Percentiles rank a stretch among this genome's conserved stretches.
These are phyloP conservation scores for Sander vitreus DNA, from an alignment of 2,113 vertebrate genomes.

Conservation along the genomic window DNA sequence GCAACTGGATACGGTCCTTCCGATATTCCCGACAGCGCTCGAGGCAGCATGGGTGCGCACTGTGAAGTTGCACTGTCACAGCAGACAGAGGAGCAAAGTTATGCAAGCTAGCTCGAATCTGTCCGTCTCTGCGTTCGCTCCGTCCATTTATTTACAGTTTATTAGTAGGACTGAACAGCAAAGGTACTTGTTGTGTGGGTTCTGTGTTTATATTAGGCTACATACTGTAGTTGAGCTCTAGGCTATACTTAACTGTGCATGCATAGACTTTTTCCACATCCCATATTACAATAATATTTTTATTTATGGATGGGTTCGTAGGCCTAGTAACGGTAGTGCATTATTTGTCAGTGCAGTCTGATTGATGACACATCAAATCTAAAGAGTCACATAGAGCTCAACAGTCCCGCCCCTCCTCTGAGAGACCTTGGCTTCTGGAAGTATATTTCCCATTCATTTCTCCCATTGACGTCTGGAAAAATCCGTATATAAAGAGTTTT, in stretches of 20 bases:
- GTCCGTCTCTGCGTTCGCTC: background rate
- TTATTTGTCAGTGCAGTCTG: background rate
- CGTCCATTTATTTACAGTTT: conserved; percentile 18
- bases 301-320: background rate
- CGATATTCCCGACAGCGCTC: background rate
- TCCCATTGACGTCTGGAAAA: no score
- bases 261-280: background rate
- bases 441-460: no score
- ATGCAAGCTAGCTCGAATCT: conserved; percentile 45
- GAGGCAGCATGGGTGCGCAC: conserved; percentile 29
- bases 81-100: conserved; percentile 52
- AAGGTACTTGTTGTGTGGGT: background rate
- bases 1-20: background rate
- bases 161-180: background rate
- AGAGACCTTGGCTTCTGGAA: no score
- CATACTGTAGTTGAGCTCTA: background rate
- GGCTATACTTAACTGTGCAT: background rate
- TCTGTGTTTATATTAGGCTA: background rate
- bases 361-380: background rate
- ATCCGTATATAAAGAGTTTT: no score
- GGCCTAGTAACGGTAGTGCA: background rate
- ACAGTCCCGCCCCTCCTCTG: no score
- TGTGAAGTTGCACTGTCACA: conserved; percentile 59
- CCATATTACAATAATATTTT: background rate
- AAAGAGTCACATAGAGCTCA: no score